Evolutionary conservation across 1,140 invertebrate genomes (phyloP), one percentile per base, ranked within the genome.

Genomic region (Drosophila mojavensis): DNA sequence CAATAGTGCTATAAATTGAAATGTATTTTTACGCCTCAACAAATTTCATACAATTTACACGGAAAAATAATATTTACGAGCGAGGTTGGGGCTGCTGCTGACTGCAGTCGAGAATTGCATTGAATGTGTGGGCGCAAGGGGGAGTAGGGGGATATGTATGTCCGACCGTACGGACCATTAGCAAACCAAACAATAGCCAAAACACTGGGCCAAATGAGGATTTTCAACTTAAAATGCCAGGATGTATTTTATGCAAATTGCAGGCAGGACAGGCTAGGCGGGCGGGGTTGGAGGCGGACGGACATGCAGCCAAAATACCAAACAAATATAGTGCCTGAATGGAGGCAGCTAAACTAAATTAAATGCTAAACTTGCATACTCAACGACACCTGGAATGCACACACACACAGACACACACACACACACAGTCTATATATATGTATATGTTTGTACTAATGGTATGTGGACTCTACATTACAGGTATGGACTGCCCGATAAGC

Each of bases 401-500:
- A 26, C 41, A 11, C 11, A 26, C 17, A 39, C 45, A 51, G 60
- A 45, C 10, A n/a, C 41, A 41, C 41, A 55, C 10, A 39, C n/a
- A 61, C 36, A 36, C 0, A 30, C 6, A 20, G n/a, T 15, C 9
- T 6, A 50, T 33, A 41, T 11, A 28, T 58, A 9, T 30, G n/a
- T 54, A 10, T 54, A 17, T 55, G 10, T 36, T 4, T 50, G 26
- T 58, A 76, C 77, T 80, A 43, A 62, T 41, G 67, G 71, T 48
- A 39, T 47, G 28, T 67, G 53, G 43, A 36, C 3, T 41, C 45
- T 68, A 51, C 54, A 51, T 69, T 63, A 33, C 73, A 93, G 92
- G 71, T 95, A 97, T 79, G 96, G 96, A 17, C 94, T 94, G 59
- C 94, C 94, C 5, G 94, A 94, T 64, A 94, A 96, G 48, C 95